Base-by-base conservation (phyloP, 2,113 vertebrate genomes). In the Amphiprion ocellaris region DNA sequence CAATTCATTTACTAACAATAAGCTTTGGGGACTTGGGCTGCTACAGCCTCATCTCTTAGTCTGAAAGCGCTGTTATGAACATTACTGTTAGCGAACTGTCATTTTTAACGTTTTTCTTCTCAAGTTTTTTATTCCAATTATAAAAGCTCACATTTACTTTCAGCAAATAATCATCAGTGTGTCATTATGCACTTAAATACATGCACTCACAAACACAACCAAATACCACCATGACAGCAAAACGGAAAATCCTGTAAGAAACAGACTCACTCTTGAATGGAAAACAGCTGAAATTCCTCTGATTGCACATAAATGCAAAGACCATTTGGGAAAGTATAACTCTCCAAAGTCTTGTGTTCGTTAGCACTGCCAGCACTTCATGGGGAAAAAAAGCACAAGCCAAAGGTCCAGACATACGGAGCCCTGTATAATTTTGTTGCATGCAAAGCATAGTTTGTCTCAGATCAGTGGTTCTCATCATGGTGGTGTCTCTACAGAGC, bases 251-350 rank as follows among this genome's bases (percentile, higher is more conserved):
- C 4, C 10, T 54, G 54, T 17, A 66, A 69, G 63, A 66, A 59
- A 58, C 30, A 19, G 54, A 69, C 41, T 75, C 14, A 53, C 61
- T 44, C n/a, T 84, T 63, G 28, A 79, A 77, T 74, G 61, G 50
- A 69, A 82, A 77, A 67, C 26, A 68, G 54, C 77, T 81, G 81
- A 66, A 63, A n/a, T 50, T 78, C 56, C 63, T 77, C 44, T 15
- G 65, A 80, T 44, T 61, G 12, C 10, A 39, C 12, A 53, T 60
- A 81, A 81, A 81, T 46, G 73, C 2, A 10, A 15, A 68, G 58
- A 67, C 54, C 65, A 56, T 82, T 62, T 56, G 67, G 71, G 77
- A 6, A 79, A 74, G 54, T 65, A 17, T 3, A 74, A 53, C 62
- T 81, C 72, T 47, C 83, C 8, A 37, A 52, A 54, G 75, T 39